A percentile compares a stretch with the other conserved stretches of the same genome.
Conservation (phyloP, 1,140 invertebrate genomes). For the Drosophila quadrilineata region DNA sequence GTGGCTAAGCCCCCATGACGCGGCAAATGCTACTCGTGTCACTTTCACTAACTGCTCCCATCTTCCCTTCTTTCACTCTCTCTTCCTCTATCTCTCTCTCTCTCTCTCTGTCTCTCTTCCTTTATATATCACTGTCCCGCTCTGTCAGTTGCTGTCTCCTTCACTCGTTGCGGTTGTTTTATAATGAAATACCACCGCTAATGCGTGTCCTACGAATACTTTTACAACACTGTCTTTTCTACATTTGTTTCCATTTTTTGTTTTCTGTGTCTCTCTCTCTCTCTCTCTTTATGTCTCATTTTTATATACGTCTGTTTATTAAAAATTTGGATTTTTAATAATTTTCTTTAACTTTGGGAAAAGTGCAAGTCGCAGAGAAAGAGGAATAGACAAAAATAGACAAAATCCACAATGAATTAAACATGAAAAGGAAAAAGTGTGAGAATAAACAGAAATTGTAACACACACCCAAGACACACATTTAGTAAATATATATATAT, state of each 20-base stretch:
- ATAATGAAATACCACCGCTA: conserved; percentile 43
- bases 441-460: no score
- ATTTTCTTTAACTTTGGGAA: no score
- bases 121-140: neutral
- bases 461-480: no score
- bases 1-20: conserved; percentile 27
- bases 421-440: no score
- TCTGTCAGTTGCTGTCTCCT: neutral
- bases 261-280: neutral
- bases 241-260: neutral
- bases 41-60: neutral
- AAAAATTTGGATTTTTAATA: no score
- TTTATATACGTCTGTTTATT: no score
- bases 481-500: no score
- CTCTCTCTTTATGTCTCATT: conserved; percentile 1
- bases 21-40: conserved; percentile 31
- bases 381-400: no score
- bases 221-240: conserved; percentile 15
- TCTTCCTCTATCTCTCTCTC: neutral
- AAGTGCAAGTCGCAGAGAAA: no score
- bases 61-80: no score
- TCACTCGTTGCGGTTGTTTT: conserved; percentile 12
- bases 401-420: no score
- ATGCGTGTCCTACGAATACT: conserved; percentile 40
- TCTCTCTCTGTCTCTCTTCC: neutral